These are phyloP conservation scores for Trachelus tabidus DNA, from an alignment of 2,888 invertebrate genomes.

Conservation along the genomic window DNA sequence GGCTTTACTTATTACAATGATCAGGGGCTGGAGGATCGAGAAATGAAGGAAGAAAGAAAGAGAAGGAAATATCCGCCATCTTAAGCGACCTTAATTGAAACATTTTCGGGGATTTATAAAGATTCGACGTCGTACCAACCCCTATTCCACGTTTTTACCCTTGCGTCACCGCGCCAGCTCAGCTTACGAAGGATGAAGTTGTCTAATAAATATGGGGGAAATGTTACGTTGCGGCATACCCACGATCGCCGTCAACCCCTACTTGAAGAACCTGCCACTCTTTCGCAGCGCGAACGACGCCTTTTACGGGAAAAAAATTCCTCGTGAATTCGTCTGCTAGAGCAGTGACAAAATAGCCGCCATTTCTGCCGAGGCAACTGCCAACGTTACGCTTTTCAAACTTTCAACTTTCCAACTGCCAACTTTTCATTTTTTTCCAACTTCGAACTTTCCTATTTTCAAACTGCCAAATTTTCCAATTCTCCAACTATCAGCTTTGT, in stretches of 20 bases:
- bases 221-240: slow-evolving; percentile 1
- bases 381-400: no score
- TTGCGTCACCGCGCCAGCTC: not conserved
- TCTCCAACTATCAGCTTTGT: no score
- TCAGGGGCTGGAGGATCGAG: not conserved
- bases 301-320: slow-evolving; percentile 29
- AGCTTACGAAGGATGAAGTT: slow-evolving; percentile 24
- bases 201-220: slow-evolving; percentile 31
- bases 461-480: no score
- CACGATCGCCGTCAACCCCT: not conserved
- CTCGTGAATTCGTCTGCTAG: slow-evolving; percentile 38
- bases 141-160: not conserved
- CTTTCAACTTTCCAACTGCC: no score
- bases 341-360: no score
- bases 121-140: slow-evolving; percentile 14
- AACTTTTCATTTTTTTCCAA: no score
- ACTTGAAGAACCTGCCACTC: not conserved
- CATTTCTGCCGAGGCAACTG: slow-evolving; percentile 23
- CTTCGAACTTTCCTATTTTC: no score
- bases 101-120: slow-evolving; percentile 18
- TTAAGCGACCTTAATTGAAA: slow-evolving; percentile 25
- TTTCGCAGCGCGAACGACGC: not conserved
- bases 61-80: slow-evolving; percentile 1
- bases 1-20: slow-evolving; percentile 18
- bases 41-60: not conserved